These are phyloP conservation scores for Saguinus midas DNA, from an alignment of 2,113 vertebrate genomes.

Conservation along the genomic window DNA sequence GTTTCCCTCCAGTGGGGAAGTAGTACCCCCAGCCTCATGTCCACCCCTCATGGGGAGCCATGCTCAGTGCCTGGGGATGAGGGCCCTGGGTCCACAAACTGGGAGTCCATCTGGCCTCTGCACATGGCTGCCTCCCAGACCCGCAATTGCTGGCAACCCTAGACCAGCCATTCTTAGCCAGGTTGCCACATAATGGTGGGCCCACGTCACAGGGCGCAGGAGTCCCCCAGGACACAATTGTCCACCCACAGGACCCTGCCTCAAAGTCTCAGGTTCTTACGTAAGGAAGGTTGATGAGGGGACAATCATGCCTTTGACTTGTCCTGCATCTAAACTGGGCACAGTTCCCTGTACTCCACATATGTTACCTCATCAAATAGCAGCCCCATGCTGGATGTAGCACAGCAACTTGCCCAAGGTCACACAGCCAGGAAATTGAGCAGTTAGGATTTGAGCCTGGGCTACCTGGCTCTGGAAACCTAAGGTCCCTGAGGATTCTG, in stretches of 20 bases:
- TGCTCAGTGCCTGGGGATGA: rapidly evolving
- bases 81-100: background rate
- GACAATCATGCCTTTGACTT: no score
- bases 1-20: background rate
- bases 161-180: no score
- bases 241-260: background rate
- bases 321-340: no score
- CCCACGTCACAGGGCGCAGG: rapidly evolving
- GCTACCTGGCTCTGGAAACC: no score
- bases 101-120: background rate
- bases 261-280: background rate
- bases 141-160: rapidly evolving
- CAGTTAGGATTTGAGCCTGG: no score
- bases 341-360: no score
- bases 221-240: rapidly evolving
- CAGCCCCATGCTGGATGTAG: no score
- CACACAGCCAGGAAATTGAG: no score
- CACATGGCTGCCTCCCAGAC: background rate
- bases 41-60: rapidly evolving
- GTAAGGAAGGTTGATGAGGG: no score
- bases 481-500: no score
- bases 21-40: background rate
- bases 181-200: rapidly evolving
- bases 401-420: no score
- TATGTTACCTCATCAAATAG: no score